Base-by-base conservation (phyloP, 2,797 vertebrate species). In the Pagetopsis macropterus region DNA sequence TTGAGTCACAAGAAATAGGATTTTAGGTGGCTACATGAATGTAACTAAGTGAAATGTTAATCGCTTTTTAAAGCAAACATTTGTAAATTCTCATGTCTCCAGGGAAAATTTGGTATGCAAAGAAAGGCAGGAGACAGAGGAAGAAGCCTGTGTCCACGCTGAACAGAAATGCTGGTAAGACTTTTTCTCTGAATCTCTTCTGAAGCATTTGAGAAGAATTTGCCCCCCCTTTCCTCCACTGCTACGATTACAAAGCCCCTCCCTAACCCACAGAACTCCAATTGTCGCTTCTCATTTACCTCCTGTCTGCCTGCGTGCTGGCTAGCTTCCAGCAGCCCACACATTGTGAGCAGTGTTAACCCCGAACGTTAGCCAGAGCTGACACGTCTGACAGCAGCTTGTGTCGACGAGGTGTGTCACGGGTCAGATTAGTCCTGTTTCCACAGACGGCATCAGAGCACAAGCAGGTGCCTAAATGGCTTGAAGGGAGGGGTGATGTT, bases 81-180 rank as follows among this genome's bases (percentile, higher is more conserved):
- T 54, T 75, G 70, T 27, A 31, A 46, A 33, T 21, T 77, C 31
- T 70, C 15, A n/a, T 73, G 31, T 70, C 57, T 84, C 21, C 77
- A 99, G 98, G 96, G 79, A 99, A 98, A 89, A 89, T 96, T 2
- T 99, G 97, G 98, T 96, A 95, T 9, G 93, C 95, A 3, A 99
- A 97, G 94, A 99, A 98, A 81, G 96, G 89, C 92, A 98, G 97
- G 92, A 98, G 97, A 91, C 96, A 95, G 73, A 94, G 94, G 85
- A 98, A 97, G 92, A 99, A 96, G 71, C 93, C 91, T 72, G 84
- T 91, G n/a, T 93, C 96, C 65, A 95, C 94, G 55, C 90, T 94
- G 56, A 96, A 91, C 92, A 97, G 94, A 94, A 96, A 94, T 54
- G 93, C 94, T 74, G 96, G 97, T 98, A 92, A 93, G 94, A 60